Evolutionary conservation across 2,888 invertebrate genomes (phyloP).

Genomic region (Dasysyrphus tricinctus): DNA sequence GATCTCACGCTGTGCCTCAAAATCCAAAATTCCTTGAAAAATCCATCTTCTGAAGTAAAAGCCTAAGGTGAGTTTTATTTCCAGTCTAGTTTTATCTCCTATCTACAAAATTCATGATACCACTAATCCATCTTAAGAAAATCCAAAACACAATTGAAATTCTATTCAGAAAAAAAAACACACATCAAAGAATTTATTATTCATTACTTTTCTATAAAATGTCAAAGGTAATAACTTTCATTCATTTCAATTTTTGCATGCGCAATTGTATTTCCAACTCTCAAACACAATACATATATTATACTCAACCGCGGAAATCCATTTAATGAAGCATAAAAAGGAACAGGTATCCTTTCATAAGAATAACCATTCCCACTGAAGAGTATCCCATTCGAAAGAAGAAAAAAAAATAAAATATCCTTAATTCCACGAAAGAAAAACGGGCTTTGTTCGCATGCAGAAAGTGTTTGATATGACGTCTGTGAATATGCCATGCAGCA

Average conservation of each 20-base stretch:
- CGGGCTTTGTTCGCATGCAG: slow-evolving; percentile 11
- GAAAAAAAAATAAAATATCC: slow-evolving; percentile 1
- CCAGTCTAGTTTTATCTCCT: too few relatives aligned
- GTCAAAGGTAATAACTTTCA: slow-evolving; percentile 61
- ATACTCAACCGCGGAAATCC: slow-evolving; percentile 49
- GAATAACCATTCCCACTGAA: slow-evolving; percentile 7
- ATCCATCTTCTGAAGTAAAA: too few relatives aligned
- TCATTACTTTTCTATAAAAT: slow-evolving; percentile 40
- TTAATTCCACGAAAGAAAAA: slow-evolving; percentile 10
- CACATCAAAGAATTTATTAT: slow-evolving; percentile 59
- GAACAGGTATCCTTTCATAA: slow-evolving; percentile 47
- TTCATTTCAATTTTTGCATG: slow-evolving; percentile 46
- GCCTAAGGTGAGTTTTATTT: too few relatives aligned
- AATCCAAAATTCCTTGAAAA: too few relatives aligned
- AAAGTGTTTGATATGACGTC: slow-evolving; percentile 28
- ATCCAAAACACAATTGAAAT: slow-evolving; percentile 37
- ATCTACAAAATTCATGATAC: slow-evolving; percentile 3
- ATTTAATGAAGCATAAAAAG: slow-evolving; percentile 64
- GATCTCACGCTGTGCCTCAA: too few relatives aligned
- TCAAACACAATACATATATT: slow-evolving; percentile 35
- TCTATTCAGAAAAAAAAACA: slow-evolving; percentile 9
- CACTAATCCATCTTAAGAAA: slow-evolving; percentile 15
- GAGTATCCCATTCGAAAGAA: neutral
- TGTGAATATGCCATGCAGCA: slow-evolving; percentile 16
- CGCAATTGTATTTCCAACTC: slow-evolving; percentile 52